Evolutionary conservation across 2,797 vertebrate species (phyloP).

Genomic region (Sphaeramia orbicularis): DNA sequence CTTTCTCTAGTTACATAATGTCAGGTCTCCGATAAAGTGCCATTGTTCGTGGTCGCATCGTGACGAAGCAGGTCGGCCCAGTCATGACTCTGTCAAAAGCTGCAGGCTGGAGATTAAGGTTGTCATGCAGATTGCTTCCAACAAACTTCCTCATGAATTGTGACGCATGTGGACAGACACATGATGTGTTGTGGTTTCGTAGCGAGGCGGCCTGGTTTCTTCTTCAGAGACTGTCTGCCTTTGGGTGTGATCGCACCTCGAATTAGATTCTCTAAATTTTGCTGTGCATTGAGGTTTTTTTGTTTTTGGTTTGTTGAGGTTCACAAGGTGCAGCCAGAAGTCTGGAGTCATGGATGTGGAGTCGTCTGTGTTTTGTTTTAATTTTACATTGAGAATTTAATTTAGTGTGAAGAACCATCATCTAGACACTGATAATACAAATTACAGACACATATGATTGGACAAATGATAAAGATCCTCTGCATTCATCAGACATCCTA

Average conservation of each 20-base stretch:
- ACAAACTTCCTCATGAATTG: constrained; percentile 38
- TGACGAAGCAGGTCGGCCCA: constrained; percentile 47
- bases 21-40: constrained; percentile 47
- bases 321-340: neutral
- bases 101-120: constrained; percentile 59
- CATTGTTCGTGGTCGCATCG: constrained; percentile 45
- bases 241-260: constrained; percentile 1
- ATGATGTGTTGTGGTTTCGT: constrained; percentile 49
- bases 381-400: too few species aligned
- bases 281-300: neutral
- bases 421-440: too few species aligned
- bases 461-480: too few species aligned
- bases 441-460: too few species aligned
- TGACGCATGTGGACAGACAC: constrained; percentile 36
- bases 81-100: constrained; percentile 53
- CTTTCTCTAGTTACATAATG: constrained; percentile 21
- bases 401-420: too few species aligned
- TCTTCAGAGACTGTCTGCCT: neutral
- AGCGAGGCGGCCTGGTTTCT: constrained; percentile 14
- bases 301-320: neutral
- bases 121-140: constrained; percentile 35
- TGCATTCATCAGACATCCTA: too few species aligned
- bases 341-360: too few species aligned
- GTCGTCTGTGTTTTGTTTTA: too few species aligned
- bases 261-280: neutral